Base-by-base conservation (phyloP, 2,888 invertebrate species). In the Barypeithes pellucidus region DNA sequence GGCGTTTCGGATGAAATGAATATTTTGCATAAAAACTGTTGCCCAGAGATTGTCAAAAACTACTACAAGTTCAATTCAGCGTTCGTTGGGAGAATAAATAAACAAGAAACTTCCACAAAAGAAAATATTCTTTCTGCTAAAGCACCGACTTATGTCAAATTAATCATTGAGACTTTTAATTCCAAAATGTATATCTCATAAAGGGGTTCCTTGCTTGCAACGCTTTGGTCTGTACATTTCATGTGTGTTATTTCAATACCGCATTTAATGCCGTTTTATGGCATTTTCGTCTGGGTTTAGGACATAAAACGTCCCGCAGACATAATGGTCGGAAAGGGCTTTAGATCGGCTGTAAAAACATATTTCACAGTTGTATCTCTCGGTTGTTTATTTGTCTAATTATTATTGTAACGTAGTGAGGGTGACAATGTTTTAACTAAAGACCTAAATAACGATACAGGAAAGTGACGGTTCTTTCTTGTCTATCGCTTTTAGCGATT, bases 221-320 rank as follows among this genome's bases (percentile, higher is more conserved):
- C 0, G 29, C 8, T 54, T 11, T n/a, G 22, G 22, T 54, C 22
- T 33, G 16, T 54, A 33, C 54, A 33, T 54, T 54, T 54, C 54
- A 29, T 54, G 54, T 54, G 33, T 54, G 29, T 54, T 33, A 54
- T 54, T 54, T 54, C 29, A 33, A 29, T 54, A 33, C 54, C 14
- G 16, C 29, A 54, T 54, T 54, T 54, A 54, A 54, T 54, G 54
- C 33, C 33, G 14, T 54, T 54, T 54, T 54, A 54, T 54, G 33
- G 8, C 54, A 33, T 54, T 54, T 33, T 33, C 33, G 54, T 54
- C 54, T 54, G 54, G 33, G 33, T 54, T 14, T 54, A 29, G 8
- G 24, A 54, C 54, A 54, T 54, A 54, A 54, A 54, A 54, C 16
- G 54, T 5, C 54, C 33, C 54, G 16, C 33, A 54, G 33, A 54